Conservation (phyloP, 2,888 invertebrate species). For the Crossocerus cetratus region DNA sequence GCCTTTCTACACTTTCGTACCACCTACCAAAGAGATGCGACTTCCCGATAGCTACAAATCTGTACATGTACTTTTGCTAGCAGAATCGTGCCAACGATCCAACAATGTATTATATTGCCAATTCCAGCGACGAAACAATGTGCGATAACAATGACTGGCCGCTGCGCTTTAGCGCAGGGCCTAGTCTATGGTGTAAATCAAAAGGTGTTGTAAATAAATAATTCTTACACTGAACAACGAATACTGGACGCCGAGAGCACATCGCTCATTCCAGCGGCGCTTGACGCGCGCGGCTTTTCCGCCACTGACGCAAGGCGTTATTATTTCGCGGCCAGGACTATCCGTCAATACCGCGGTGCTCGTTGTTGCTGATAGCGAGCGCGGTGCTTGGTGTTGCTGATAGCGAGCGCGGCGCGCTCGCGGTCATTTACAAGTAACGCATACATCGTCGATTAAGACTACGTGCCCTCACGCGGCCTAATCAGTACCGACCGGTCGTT, state of each 20-base stretch:
- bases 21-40: no score
- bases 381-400: conserved; percentile 2
- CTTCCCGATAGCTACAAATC: no score
- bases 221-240: conserved; percentile 17
- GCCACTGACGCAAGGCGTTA: not conserved
- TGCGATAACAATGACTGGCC: no score
- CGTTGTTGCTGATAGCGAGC: conserved; percentile 12
- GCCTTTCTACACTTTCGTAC: no score
- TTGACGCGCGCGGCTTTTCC: not conserved
- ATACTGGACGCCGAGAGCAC: not conserved
- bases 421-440: conserved; percentile 28
- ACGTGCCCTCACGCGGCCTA: conserved; percentile 11
- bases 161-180: no score
- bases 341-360: conserved; percentile 24
- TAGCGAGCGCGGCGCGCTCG: conserved; percentile 12
- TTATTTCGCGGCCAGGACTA: conserved; percentile 7
- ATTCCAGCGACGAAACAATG: no score
- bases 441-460: not conserved
- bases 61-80: no score
- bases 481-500: conserved; percentile 30
- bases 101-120: no score
- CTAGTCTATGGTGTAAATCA: conserved; percentile 34
- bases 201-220: conserved; percentile 41
- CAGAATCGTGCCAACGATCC: no score
- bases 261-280: conserved; percentile 8